These are phyloP conservation scores for Mallateleia sp. DNA, from an alignment of 2,888 invertebrate species.

Conservation along the genomic window DNA sequence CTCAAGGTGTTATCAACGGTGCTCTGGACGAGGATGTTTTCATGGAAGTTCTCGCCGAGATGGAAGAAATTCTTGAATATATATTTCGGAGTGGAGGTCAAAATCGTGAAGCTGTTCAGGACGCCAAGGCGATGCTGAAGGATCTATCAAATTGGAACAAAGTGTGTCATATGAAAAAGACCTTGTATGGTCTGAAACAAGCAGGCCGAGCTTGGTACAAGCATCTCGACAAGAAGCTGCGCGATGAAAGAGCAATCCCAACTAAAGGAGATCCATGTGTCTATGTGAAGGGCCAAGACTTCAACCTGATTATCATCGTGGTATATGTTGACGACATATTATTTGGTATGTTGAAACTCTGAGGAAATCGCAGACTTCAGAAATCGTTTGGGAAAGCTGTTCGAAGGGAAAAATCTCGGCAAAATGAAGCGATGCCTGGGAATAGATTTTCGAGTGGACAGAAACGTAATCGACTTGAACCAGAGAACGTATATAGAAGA, in stretches of 20 bases:
- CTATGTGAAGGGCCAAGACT: neutral
- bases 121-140: neutral
- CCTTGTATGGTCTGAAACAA: neutral
- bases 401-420: neutral
- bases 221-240: neutral
- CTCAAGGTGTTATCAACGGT: no score
- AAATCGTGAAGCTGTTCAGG: neutral
- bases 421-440: neutral
- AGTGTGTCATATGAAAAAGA: neutral
- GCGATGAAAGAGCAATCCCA: neutral
- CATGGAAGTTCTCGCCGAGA: neutral
- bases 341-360: neutral
- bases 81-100: neutral
- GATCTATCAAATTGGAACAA: neutral
- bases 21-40: no score
- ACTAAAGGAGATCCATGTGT: neutral
- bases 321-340: neutral
- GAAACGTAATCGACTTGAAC: neutral
- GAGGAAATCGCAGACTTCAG: neutral
- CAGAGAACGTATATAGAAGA: neutral
- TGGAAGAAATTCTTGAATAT: neutral
- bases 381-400: neutral
- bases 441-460: neutral
- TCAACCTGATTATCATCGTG: neutral
- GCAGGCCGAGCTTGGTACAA: neutral